phyloP scores from a whole-genome alignment of 2,113 vertebrate genomes.

The Pluvialis apricaria region DNA sequence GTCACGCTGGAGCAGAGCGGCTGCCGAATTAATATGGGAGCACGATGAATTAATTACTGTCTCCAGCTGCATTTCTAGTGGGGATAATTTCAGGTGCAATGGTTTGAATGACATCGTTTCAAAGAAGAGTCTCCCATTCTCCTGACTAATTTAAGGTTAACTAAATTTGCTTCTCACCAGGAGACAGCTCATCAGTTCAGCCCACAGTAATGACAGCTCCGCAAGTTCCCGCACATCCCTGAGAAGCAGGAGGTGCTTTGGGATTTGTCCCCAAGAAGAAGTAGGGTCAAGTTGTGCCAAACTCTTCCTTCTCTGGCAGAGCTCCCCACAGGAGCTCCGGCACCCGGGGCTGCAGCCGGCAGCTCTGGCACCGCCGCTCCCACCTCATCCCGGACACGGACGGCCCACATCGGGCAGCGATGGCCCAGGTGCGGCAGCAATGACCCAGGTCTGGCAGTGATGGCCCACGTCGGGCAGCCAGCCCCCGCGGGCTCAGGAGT shows the following conservation, averaged over 20 bases:
- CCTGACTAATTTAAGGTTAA: background rate
- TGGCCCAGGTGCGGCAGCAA: too few relatives aligned
- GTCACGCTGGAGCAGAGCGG: background rate
- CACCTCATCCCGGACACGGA: too few relatives aligned
- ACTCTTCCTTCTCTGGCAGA: background rate
- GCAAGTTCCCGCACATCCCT: fast-evolving
- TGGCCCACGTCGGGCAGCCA: too few relatives aligned
- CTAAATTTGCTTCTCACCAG: background rate
- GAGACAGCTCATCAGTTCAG: background rate
- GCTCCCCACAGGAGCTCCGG: background rate
- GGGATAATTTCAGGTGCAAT: background rate
- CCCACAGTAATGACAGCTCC: background rate
- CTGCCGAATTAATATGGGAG: slow-evolving; percentile 72
- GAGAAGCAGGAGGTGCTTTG: background rate
- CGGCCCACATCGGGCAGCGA: too few relatives aligned
- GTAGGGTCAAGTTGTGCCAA: background rate
- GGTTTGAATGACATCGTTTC: background rate
- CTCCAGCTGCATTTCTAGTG: background rate
- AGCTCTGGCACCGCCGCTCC: too few relatives aligned
- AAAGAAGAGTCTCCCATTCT: background rate
- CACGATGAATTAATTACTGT: slow-evolving; percentile 73
- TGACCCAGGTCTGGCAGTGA: too few relatives aligned
- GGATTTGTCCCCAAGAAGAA: background rate
- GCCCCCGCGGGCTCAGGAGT: too few relatives aligned
- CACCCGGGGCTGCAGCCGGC: background rate